Conservation (phyloP, 2,113 vertebrate genomes). For the Merops nubicus region DNA sequence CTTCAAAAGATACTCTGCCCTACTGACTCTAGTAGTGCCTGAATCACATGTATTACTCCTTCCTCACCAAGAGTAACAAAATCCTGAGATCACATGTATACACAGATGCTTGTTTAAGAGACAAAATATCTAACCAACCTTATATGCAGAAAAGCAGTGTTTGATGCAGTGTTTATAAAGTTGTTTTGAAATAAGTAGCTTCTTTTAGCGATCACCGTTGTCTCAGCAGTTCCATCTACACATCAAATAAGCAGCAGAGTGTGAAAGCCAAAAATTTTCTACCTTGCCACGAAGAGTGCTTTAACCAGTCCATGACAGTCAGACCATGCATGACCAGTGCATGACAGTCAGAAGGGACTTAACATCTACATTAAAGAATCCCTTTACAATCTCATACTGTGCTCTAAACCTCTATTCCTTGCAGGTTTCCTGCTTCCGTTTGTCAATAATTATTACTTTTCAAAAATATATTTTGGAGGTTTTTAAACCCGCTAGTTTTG, state of each 20-base stretch:
- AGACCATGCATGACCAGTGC: no score
- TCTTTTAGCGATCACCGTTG: neutral
- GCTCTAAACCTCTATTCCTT: neutral
- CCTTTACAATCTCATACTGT: neutral
- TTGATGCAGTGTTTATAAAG: neutral
- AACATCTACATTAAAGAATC: neutral
- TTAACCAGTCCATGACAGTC: no score
- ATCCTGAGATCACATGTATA: neutral
- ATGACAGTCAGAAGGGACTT: neutral
- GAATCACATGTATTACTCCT: fast-evolving
- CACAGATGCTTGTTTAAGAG: neutral
- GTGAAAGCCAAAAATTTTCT: neutral
- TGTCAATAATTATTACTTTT: no score
- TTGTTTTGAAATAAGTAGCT: neutral
- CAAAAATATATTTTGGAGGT: no score
- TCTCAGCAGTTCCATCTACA: neutral
- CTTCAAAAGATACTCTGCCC: neutral
- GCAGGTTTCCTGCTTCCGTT: neutral
- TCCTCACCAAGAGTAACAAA: neutral
- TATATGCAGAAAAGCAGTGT: neutral
- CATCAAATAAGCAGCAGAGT: neutral
- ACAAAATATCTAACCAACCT: neutral
- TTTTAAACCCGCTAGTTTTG: no score
- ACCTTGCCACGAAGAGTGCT: neutral
- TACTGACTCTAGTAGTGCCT: neutral